These are phyloP conservation scores for Andrena camellia DNA, from an alignment of 2,888 invertebrate genomes.

Conservation along the genomic window DNA sequence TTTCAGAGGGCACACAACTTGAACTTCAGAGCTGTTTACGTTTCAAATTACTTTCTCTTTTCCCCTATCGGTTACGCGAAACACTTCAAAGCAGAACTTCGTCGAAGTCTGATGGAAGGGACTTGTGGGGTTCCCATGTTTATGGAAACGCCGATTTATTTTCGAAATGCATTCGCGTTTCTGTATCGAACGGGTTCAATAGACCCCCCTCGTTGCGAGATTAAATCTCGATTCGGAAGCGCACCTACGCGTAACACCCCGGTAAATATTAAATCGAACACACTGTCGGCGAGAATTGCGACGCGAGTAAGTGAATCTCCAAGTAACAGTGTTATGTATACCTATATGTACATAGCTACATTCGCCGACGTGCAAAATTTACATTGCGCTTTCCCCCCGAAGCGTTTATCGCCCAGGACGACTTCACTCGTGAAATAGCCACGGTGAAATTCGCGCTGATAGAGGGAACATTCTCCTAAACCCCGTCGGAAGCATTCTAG, in stretches of 20 bases:
- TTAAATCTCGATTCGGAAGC: conserved; percentile 13
- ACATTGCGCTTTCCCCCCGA: conserved; percentile 1
- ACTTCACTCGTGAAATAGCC: not conserved
- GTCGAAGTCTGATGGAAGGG: not conserved
- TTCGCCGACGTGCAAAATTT: conserved; percentile 3
- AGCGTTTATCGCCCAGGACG: not conserved
- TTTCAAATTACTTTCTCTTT: too few species aligned
- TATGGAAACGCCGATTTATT: not conserved
- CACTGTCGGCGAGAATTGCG: not conserved
- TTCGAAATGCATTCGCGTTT: not conserved
- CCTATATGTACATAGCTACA: not conserved
- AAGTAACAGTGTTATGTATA: conserved; percentile 8
- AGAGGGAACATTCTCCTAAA: too few species aligned
- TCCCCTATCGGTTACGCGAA: too few species aligned
- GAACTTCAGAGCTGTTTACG: too few species aligned
- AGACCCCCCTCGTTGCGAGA: not conserved
- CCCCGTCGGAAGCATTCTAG: too few species aligned
- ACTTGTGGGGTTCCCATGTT: not conserved
- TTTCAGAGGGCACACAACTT: too few species aligned
- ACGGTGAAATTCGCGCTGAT: not conserved
- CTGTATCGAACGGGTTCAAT: too few species aligned
- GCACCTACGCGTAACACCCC: not conserved
- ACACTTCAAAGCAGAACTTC: not conserved
- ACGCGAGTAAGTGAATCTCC: not conserved
- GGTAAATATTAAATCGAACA: conserved; percentile 28